A percentile compares a stretch with the other conserved stretches of the same genome.
These are phyloP conservation scores for Pogonophryne albipinna DNA, from an alignment of 2,797 vertebrate genomes.

Conservation along the genomic window DNA sequence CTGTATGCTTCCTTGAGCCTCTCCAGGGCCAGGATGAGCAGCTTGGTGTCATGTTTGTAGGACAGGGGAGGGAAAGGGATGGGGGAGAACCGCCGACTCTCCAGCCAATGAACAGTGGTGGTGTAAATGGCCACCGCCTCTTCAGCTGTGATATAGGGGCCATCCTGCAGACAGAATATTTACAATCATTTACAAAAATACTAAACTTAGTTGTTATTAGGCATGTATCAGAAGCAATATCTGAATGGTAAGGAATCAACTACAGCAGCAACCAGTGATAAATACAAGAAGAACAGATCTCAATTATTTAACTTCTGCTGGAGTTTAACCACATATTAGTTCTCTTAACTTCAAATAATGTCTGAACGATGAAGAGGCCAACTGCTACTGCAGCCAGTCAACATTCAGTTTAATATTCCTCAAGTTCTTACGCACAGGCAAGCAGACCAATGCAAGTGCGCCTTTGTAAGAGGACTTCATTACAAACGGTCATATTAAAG, in stretches of 20 bases:
- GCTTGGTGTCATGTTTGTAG: conserved; percentile 99
- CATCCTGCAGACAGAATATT: conserved; percentile 86
- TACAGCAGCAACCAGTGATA: conserved; percentile 54
- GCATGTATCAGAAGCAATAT: conserved; percentile 28
- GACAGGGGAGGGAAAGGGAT: conserved; percentile 98
- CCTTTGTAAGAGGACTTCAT: conserved; percentile 70
- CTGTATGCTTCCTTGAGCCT: conserved; percentile 99
- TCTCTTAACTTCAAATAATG: conserved; percentile 10
- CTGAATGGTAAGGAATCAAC: conserved; percentile 51
- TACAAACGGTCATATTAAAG: neutral
- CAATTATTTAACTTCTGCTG: neutral
- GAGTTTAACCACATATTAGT: neutral
- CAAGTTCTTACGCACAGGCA: conserved; percentile 79
- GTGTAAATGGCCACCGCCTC: conserved; percentile 99
- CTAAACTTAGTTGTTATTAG: neutral
- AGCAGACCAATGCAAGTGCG: conserved; percentile 77
- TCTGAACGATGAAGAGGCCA: conserved; percentile 46
- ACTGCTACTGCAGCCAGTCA: conserved; percentile 51
- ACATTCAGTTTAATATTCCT: conserved; percentile 69
- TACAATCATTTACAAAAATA: neutral
- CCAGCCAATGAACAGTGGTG: conserved; percentile 98
- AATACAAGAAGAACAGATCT: neutral
- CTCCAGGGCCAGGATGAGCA: conserved; percentile 97
- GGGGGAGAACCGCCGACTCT: conserved; percentile 98
- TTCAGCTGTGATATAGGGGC: conserved; percentile 98